These are phyloP conservation scores for Oophaga sylvatica DNA, from an alignment of 2,797 vertebrate species.

Conservation along the genomic window DNA sequence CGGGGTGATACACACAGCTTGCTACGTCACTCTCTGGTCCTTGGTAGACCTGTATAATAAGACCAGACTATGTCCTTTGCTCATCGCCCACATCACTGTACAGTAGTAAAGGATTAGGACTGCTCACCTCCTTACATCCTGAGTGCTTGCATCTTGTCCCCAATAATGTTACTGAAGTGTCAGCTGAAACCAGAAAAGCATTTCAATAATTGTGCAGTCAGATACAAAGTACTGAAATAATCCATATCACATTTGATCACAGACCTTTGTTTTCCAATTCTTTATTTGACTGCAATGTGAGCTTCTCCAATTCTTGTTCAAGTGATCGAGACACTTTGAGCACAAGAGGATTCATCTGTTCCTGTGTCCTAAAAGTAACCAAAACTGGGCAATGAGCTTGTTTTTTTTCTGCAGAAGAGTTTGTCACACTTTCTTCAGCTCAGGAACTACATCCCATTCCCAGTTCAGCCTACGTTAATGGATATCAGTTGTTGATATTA, in stretches of 20 bases:
- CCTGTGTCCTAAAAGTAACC: constrained; percentile 75
- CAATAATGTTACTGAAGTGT: constrained; percentile 64
- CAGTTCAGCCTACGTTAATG: neutral
- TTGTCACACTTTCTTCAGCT: neutral
- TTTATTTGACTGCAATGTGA: constrained; percentile 71
- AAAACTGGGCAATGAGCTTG: neutral
- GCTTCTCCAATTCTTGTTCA: constrained; percentile 80
- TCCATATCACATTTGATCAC: neutral
- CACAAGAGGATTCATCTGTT: constrained; percentile 78
- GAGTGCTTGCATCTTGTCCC: constrained; percentile 88
- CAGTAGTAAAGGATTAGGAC: neutral
- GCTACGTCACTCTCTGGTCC: constrained; percentile 79
- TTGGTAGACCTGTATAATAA: constrained; percentile 76
- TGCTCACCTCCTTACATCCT: constrained; percentile 85
- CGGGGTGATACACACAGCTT: constrained; percentile 85
- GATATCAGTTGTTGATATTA: neutral
- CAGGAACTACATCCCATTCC: rapidly evolving
- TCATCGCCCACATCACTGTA: neutral
- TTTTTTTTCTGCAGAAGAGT: too few relatives aligned
- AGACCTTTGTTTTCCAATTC: constrained; percentile 10
- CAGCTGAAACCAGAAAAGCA: constrained; percentile 60
- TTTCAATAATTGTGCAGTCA: neutral
- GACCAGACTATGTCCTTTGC: neutral
- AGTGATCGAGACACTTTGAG: constrained; percentile 83
- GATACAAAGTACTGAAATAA: neutral